Evolutionary conservation across 2,888 invertebrate genomes (phyloP).

Genomic region (Patella ulyssiponensis): DNA sequence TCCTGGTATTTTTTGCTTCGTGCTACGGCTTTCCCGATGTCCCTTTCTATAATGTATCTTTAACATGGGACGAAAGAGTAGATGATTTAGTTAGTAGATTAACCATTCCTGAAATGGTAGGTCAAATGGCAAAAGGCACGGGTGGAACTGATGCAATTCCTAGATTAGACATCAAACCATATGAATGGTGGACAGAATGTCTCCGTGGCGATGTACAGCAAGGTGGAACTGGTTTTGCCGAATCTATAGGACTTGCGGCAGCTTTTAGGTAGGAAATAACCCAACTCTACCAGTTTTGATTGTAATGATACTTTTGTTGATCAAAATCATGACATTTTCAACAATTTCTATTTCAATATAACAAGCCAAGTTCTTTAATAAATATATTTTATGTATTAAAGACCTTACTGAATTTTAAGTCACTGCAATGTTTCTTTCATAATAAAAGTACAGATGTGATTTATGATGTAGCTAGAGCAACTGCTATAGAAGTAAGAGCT

Average conservation of each 20-base stretch:
- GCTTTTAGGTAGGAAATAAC: slow-evolving; percentile 50
- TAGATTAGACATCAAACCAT: slow-evolving; percentile 55
- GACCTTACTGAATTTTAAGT: too few species aligned
- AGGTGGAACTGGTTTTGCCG: slow-evolving; percentile 60
- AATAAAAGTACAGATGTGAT: slow-evolving; percentile 13
- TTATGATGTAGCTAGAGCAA: slow-evolving; percentile 20
- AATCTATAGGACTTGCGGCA: slow-evolving; percentile 59
- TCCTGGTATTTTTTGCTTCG: too few species aligned
- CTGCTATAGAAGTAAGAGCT: slow-evolving; percentile 25
- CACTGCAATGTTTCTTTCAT: background rate
- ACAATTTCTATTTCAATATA: too few species aligned
- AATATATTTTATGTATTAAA: too few species aligned
- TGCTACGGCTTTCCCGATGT: slow-evolving; percentile 29
- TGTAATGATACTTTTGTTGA: too few species aligned
- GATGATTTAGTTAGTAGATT: slow-evolving; percentile 57
- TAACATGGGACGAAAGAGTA: slow-evolving; percentile 57
- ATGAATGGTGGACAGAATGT: slow-evolving; percentile 61
- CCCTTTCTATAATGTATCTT: slow-evolving; percentile 60
- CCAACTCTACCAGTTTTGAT: too few species aligned
- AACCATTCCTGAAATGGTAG: slow-evolving; percentile 53
- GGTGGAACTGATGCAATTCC: slow-evolving; percentile 49
- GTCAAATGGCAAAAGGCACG: slow-evolving; percentile 47
- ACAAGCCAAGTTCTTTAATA: too few species aligned
- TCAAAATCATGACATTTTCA: too few species aligned
- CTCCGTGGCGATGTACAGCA: slow-evolving; percentile 52